These are phyloP conservation scores for Lineus longissimus DNA, from an alignment of 1,140 invertebrate genomes.

Conservation along the genomic window DNA sequence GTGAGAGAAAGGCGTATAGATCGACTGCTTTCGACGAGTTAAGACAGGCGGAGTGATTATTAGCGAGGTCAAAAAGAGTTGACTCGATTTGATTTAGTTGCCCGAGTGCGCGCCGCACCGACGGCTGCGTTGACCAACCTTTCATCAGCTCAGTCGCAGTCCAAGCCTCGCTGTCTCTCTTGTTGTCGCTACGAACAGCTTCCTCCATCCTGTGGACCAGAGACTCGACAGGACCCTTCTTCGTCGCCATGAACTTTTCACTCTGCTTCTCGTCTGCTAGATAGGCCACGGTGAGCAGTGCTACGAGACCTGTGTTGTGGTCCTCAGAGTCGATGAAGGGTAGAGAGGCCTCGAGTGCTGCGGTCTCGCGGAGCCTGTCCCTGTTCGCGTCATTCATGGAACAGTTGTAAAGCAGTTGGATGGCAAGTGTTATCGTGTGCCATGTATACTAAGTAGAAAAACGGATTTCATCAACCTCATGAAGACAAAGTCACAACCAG, in stretches of 20 bases:
- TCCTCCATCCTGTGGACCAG: neutral
- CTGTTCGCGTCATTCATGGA: neutral
- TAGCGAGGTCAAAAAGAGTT: too few relatives aligned
- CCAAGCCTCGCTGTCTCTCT: neutral
- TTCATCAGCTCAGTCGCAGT: neutral
- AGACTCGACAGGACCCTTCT: neutral
- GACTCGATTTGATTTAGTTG: too few relatives aligned
- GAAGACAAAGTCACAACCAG: too few relatives aligned
- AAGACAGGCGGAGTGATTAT: too few relatives aligned
- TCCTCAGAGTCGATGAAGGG: neutral
- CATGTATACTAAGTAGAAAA: too few relatives aligned
- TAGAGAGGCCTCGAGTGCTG: neutral
- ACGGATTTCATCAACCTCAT: too few relatives aligned
- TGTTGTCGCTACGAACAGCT: neutral
- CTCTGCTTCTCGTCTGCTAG: conserved; percentile 2
- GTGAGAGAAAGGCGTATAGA: too few relatives aligned
- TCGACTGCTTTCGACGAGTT: too few relatives aligned
- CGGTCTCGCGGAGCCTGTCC: neutral
- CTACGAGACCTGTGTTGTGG: neutral
- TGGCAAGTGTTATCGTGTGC: too few relatives aligned
- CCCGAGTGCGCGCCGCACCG: too few relatives aligned
- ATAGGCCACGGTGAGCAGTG: neutral
- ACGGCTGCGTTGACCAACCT: neutral
- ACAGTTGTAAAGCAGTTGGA: neutral
- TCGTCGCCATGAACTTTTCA: neutral